Base-by-base conservation (phyloP, 1,140 invertebrate species). In the Eriosoma lanigerum region DNA sequence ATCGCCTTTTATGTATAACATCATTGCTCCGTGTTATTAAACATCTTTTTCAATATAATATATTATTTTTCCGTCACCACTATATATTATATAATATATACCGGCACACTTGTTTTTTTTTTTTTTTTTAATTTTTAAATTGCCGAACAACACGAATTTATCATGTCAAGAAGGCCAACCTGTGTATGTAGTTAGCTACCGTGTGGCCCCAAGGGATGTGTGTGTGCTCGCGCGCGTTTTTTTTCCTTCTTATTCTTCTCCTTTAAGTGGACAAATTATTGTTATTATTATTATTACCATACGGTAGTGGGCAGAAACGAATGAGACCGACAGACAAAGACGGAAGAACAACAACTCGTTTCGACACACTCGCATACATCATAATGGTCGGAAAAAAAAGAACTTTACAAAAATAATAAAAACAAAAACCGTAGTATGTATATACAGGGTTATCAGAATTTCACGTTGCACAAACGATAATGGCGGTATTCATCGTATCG, bases 141-240 rank as follows among this genome's bases (percentile, higher is more conserved):
- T 58, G 72, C 29, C 52, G 72, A 38, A 56, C 72, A 75, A 75
- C 72, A 54, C 48, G 72, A 75, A 58, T 75, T 58, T 58, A 32
- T 75, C 72, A 75, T 58, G 29, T 56, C 72, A 24, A 54, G 72
- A 75, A 75, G 72, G 29, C 72, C 72, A 56, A 56, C 72, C 50
- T 54, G 72, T 75, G 72, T 75, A n/a, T n/a, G n/a, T n/a, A n/a
- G n/a, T n/a, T n/a, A n/a, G 72, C 72, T 75, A 75, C 72, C 52
- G 72, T 75, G 48, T 54, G 72, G 72, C 72, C 72, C n/a, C 29
- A 75, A 75, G 72, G 72, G 72, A 29, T 58, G 52, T 21, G 46
- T 44, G 48, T 32, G 73, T 68, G 62, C 64, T 46, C 44, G 38
- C 46, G 66, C 66, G 66, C 15, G 66, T 50, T 68, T 21, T 68